Percentiles rank a stretch among this genome's conserved stretches.
phyloP scores from a whole-genome alignment of 2,888 invertebrate genomes.

The Flexamia atlantica region DNA sequence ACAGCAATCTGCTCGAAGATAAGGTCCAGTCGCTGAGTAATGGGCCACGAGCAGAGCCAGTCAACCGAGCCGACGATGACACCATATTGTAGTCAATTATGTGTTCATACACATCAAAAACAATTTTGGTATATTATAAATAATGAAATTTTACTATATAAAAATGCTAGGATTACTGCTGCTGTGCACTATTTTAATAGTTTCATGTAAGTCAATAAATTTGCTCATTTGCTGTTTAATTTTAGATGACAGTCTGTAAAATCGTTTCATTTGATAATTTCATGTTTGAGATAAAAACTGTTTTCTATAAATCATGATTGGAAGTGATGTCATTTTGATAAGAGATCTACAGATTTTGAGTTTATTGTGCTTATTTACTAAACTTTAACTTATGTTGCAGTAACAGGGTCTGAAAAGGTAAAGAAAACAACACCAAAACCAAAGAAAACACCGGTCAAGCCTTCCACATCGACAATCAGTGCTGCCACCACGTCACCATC shows the following conservation, averaged over 20 bases:
- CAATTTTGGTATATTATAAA: not conserved
- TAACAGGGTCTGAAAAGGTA: slow-evolving; percentile 18
- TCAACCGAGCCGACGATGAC: not conserved
- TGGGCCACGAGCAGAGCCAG: not conserved
- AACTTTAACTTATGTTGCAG: slow-evolving; percentile 13
- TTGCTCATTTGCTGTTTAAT: no score
- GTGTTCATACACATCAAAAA: not conserved
- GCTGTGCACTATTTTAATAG: not conserved
- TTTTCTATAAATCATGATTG: no score
- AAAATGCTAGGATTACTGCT: not conserved
- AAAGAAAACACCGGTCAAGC: slow-evolving; percentile 46
- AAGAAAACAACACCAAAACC: slow-evolving; percentile 28
- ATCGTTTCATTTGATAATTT: no score
- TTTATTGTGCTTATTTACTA: no score
- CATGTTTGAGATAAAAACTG: no score
- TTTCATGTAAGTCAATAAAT: slow-evolving; percentile 2
- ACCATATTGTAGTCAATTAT: not conserved
- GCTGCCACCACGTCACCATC: not conserved
- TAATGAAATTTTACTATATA: not conserved
- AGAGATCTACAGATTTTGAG: no score
- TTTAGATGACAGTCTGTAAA: no score
- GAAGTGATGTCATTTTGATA: no score
- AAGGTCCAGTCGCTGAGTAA: not conserved
- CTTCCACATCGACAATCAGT: not conserved
- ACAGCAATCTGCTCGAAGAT: not conserved